These are phyloP conservation scores for Motacilla tschutschensis DNA, from an alignment of 2,113 vertebrate genomes.

Conservation along the genomic window DNA sequence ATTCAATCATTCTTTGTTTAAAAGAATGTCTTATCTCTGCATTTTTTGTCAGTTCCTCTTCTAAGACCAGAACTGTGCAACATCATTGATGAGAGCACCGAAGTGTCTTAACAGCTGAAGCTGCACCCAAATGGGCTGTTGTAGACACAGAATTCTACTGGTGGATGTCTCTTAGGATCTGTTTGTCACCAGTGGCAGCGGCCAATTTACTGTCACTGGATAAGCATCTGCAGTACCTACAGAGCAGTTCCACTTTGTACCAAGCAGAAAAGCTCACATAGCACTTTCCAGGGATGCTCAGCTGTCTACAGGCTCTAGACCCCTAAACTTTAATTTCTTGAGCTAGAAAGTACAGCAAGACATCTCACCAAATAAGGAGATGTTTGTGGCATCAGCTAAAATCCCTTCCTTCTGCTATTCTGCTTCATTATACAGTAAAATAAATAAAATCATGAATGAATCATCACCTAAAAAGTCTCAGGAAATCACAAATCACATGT, in stretches of 20 bases:
- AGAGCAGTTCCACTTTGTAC: background rate
- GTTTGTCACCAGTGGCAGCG: background rate
- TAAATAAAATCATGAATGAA: constrained; percentile 10
- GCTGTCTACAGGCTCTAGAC: background rate
- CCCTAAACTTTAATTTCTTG: background rate
- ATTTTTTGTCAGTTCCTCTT: background rate
- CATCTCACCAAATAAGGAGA: background rate
- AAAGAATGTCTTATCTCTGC: background rate
- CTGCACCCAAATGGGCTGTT: background rate
- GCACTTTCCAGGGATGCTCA: background rate
- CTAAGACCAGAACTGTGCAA: background rate
- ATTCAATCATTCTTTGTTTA: background rate
- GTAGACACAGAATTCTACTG: background rate
- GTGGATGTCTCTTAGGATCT: background rate
- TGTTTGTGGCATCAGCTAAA: background rate
- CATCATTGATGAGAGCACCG: background rate
- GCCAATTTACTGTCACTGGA: background rate
- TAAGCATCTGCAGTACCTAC: background rate
- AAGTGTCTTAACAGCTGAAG: background rate
- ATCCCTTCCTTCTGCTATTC: background rate
- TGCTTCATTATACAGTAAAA: background rate
- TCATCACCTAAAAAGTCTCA: background rate
- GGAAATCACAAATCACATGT: background rate
- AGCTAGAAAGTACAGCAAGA: background rate
- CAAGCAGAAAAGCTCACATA: background rate